Evolutionary conservation across 1,140 invertebrate species (phyloP), one percentile per base, ranked within the genome.

Genomic region (Palaemon carinicauda): DNA sequence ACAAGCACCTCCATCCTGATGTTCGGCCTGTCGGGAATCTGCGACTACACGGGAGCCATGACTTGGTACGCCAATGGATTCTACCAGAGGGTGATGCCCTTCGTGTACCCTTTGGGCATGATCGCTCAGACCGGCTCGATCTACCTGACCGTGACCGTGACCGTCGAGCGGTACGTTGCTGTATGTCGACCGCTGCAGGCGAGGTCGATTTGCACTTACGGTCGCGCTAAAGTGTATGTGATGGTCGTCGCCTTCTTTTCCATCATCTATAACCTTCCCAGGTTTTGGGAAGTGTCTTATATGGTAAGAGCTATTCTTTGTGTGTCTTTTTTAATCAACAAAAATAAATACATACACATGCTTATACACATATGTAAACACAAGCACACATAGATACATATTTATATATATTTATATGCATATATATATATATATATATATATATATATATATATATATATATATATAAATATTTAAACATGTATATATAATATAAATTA

Each of bases 71-170:
- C 96, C 90, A 88, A 89, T 60, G 93, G 94, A 86, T 93, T 97
- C 53, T 96, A 95, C 91, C 96, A 96, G 31, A 94, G 95, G 88
- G 94, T 97, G 87, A 96, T 96, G 19, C 94, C 95, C 1, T 94
- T 95, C 86, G 93, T 97, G 5, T 99, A 96, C 91, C 97, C 97
- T 0, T 91, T 98, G 17, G 96, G 96, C 1, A 94, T 96, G 90
- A 96, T 96, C 9, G 96, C 96, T 19, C 97, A 94, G 89, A 91
- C 90, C 2, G 97, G 96, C 41, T 97, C 97, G 21, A 96, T 98
- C 69, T 99, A 98, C 93, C 93, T 98, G 88, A 99, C 98, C 0
- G 94, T 99, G 71, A 97, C 96, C 1, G 98, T 99, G 54, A 99
- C 98, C 0, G 93, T 98, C 89, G 98, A 99, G 92, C 93, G 98